Evolutionary conservation across 1,140 invertebrate genomes (phyloP).

Genomic region (Mamestra configurata): DNA sequence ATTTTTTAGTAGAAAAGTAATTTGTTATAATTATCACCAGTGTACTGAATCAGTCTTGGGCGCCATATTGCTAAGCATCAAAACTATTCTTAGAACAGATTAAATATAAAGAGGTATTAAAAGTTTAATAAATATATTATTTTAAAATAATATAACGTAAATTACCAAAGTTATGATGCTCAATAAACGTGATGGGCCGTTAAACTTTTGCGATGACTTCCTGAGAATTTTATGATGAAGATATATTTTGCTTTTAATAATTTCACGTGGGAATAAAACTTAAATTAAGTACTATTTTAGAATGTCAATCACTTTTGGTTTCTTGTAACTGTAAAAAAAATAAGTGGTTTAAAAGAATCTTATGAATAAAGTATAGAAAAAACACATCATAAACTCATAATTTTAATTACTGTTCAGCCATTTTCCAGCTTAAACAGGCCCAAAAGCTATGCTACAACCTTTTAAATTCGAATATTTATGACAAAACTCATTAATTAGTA

Average conservation of each 20-base stretch:
- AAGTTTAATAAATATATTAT: neutral
- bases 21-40: neutral
- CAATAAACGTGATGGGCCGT: conserved; percentile 19
- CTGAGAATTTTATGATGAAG: conserved; percentile 1
- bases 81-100: neutral
- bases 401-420: neutral
- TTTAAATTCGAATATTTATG: conserved; percentile 28
- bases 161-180: neutral
- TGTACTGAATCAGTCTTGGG: conserved; percentile 11
- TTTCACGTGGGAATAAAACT: neutral
- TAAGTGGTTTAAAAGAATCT: too few relatives aligned
- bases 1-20: neutral
- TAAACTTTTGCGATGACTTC: conserved; percentile 16
- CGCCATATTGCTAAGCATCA: neutral
- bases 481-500: conserved; percentile 39
- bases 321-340: too few relatives aligned
- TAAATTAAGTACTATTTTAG: neutral
- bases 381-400: conserved; percentile 4
- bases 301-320: neutral
- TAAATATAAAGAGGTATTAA: conserved; percentile 8
- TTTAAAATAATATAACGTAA: neutral
- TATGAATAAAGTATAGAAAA: neutral
- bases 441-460: neutral
- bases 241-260: neutral
- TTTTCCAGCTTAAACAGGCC: neutral